Conservation (phyloP, 2,113 vertebrate genomes). For the Lynx canadensis region DNA sequence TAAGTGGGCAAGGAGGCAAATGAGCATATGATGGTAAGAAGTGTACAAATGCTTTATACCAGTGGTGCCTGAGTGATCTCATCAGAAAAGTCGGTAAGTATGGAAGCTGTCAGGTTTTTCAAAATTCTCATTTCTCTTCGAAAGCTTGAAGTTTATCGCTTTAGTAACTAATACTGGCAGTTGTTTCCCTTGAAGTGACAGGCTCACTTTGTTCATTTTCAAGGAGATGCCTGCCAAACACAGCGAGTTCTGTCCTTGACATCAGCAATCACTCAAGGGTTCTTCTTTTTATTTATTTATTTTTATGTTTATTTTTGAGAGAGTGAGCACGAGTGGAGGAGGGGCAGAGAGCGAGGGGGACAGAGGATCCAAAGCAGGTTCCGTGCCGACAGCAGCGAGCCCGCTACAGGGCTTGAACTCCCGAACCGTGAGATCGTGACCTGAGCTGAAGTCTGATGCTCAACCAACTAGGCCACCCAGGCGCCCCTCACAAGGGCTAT, state of each 20-base stretch:
- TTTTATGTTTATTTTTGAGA: too few species aligned
- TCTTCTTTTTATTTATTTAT: background rate
- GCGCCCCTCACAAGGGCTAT: too few species aligned
- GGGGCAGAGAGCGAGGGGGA: too few species aligned
- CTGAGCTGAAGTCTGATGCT: too few species aligned
- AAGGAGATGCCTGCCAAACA: background rate
- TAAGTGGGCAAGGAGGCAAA: background rate
- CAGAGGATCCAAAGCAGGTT: too few species aligned
- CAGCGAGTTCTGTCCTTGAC: background rate
- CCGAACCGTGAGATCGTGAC: too few species aligned
- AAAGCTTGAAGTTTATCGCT: background rate
- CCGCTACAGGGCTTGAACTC: too few species aligned
- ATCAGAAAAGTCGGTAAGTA: background rate
- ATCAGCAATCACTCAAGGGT: fast-evolving
- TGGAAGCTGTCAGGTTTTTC: background rate
- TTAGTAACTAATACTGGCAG: background rate
- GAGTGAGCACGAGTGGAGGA: too few species aligned
- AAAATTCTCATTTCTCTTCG: background rate
- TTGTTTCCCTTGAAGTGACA: background rate
- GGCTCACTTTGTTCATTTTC: background rate
- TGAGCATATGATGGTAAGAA: background rate
- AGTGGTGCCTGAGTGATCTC: background rate
- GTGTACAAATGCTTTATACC: background rate
- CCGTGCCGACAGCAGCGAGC: too few species aligned
- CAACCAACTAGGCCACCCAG: too few species aligned